phyloP scores from a whole-genome alignment of 2,797 vertebrate genomes.

The Ctenosaura bakeri region DNA sequence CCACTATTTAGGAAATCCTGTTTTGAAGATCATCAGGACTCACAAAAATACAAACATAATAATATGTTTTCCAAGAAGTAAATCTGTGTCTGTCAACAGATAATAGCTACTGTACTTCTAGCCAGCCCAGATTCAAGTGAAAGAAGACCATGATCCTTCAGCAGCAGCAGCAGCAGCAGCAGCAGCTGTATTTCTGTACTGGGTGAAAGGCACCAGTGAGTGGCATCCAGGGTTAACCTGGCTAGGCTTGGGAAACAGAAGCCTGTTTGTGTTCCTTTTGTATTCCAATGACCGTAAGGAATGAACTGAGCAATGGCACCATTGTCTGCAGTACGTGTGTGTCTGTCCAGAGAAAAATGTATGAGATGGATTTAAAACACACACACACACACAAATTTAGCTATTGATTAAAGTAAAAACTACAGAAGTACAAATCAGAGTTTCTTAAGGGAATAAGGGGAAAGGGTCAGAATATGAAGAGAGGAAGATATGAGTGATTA shows the following conservation, averaged over 20 bases:
- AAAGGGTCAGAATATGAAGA: constrained; percentile 41
- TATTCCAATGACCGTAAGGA: constrained; percentile 69
- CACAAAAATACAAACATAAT: background rate
- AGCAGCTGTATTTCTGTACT: constrained; percentile 60
- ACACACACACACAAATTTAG: constrained; percentile 62
- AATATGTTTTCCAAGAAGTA: constrained; percentile 35
- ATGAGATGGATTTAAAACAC: constrained; percentile 46
- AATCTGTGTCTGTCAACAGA: constrained; percentile 6
- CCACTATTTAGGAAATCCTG: constrained; percentile 49
- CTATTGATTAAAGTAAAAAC: constrained; percentile 59
- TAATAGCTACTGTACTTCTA: background rate
- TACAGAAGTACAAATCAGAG: constrained; percentile 46
- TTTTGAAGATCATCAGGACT: constrained; percentile 3
- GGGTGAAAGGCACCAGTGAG: constrained; percentile 73
- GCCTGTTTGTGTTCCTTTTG: constrained; percentile 70
- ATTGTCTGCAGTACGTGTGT: constrained; percentile 76
- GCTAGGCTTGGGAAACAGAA: constrained; percentile 60
- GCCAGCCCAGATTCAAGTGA: constrained; percentile 37
- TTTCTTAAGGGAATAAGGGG: constrained; percentile 30
- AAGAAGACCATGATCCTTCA: constrained; percentile 21
- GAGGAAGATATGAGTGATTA: background rate
- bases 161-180: background rate
- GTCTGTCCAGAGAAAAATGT: constrained; percentile 66
- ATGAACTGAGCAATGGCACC: constrained; percentile 73
- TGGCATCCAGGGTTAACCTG: constrained; percentile 71